phyloP scores from a whole-genome alignment of 2,888 invertebrate species.

The Dynastes tityus region DNA sequence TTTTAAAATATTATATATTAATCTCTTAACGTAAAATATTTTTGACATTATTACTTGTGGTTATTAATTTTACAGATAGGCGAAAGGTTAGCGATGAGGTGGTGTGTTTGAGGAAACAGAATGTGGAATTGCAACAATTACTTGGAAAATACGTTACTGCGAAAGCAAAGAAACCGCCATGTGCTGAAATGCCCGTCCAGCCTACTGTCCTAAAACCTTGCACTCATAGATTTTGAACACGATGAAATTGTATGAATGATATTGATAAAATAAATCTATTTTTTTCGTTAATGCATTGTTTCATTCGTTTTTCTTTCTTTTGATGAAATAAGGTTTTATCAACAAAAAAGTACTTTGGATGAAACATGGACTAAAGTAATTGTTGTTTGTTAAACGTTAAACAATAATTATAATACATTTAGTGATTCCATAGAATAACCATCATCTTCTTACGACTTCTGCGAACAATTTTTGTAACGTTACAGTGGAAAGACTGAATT shows the following conservation, averaged over 20 bases:
- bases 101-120: conserved; percentile 77
- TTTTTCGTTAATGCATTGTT: not conserved
- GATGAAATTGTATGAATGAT: not conserved
- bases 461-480: no score
- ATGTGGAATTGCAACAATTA: conserved; percentile 79
- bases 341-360: no score
- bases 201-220: conserved; percentile 5
- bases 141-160: conserved; percentile 74
- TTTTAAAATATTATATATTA: not conserved
- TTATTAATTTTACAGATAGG: conserved; percentile 72
- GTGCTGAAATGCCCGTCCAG: conserved; percentile 55
- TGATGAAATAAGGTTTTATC: no score
- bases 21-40: not conserved
- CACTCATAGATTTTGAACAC: not conserved
- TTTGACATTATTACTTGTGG: not conserved
- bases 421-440: no score
- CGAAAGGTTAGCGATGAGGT: conserved; percentile 80
- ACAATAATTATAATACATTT: no score
- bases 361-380: no score
- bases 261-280: conserved; percentile 6
- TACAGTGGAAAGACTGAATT: no score
- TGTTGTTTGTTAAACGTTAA: no score
- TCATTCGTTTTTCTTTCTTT: no score
- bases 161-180: conserved; percentile 58
- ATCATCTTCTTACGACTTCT: no score